These are phyloP conservation scores for Paradisaea rubra DNA, from an alignment of 2,113 vertebrate species.

Conservation along the genomic window DNA sequence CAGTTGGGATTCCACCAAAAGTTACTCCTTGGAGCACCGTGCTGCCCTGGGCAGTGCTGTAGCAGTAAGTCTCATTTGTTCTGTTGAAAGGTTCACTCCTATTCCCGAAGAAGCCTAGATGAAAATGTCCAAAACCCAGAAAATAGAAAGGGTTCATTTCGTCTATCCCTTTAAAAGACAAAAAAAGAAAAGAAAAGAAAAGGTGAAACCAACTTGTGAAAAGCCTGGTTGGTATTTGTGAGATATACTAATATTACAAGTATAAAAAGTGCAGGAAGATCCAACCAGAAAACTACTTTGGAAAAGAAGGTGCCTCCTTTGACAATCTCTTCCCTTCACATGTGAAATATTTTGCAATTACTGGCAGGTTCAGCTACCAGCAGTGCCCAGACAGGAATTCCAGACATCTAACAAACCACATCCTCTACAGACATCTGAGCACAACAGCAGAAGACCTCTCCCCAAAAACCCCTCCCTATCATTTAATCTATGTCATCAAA, in stretches of 20 bases:
- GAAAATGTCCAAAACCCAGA: constrained; percentile 52
- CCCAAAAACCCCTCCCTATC: not conserved
- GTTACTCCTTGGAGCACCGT: constrained; percentile 80
- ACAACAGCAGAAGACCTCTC: not conserved
- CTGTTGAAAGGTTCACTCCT: constrained; percentile 55
- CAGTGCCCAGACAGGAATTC: not conserved
- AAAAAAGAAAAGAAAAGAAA: not conserved
- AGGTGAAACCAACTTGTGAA: not conserved
- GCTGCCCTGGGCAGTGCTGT: constrained; percentile 73
- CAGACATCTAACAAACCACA: not conserved
- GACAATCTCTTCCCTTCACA: not conserved
- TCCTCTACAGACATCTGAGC: not conserved
- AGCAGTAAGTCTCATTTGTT: constrained; percentile 76
- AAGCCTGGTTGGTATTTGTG: not conserved
- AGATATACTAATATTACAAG: not conserved
- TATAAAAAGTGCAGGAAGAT: not conserved
- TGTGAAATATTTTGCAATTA: not conserved
- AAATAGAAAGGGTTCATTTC: constrained; percentile 50
- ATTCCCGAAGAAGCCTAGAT: constrained; percentile 38
- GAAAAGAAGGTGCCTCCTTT: not conserved
- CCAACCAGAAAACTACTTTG: not conserved
- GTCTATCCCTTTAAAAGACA: not conserved
- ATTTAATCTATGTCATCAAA: not conserved
- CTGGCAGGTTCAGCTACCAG: not conserved
- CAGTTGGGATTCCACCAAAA: constrained; percentile 88